These are phyloP conservation scores for Ctenochaetus hawaiiensis DNA, from an alignment of 2,797 vertebrate species.

Conservation along the genomic window DNA sequence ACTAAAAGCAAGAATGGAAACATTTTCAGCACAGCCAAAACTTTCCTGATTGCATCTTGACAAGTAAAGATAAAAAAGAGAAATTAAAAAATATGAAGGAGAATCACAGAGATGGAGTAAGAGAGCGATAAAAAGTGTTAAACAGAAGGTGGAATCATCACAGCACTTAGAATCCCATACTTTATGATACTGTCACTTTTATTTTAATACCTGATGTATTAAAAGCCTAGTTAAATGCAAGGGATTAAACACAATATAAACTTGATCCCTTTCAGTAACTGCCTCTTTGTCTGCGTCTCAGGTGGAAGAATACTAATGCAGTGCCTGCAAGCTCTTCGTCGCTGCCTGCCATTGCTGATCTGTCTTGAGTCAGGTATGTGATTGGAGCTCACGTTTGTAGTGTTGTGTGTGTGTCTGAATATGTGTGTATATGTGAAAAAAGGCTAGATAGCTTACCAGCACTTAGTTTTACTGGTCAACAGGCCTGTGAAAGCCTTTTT, in stretches of 20 bases:
- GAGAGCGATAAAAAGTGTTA: constrained; percentile 28
- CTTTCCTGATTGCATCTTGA: constrained; percentile 40
- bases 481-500: constrained; percentile 31
- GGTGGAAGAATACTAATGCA: constrained; percentile 50
- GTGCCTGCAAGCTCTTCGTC: neutral
- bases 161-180: constrained; percentile 32
- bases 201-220: constrained; percentile 66
- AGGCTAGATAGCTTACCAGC: neutral
- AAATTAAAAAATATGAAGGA: neutral
- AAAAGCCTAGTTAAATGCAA: constrained; percentile 65
- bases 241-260: constrained; percentile 69
- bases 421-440: constrained; percentile 14
- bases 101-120: constrained; percentile 23
- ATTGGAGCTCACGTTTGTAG: constrained; percentile 31
- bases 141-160: constrained; percentile 52
- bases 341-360: constrained; percentile 22
- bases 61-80: constrained; percentile 6
- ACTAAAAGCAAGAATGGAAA: constrained; percentile 11
- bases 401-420: constrained; percentile 24
- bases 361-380: constrained; percentile 29
- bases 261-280: constrained; percentile 62
- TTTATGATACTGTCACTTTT: constrained; percentile 62
- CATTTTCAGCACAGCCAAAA: constrained; percentile 2
- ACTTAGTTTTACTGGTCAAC: constrained; percentile 43
- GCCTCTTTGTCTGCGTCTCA: constrained; percentile 62